These are phyloP conservation scores for Zaprionus lachaisei DNA, from an alignment of 1,140 invertebrate species.

Conservation along the genomic window DNA sequence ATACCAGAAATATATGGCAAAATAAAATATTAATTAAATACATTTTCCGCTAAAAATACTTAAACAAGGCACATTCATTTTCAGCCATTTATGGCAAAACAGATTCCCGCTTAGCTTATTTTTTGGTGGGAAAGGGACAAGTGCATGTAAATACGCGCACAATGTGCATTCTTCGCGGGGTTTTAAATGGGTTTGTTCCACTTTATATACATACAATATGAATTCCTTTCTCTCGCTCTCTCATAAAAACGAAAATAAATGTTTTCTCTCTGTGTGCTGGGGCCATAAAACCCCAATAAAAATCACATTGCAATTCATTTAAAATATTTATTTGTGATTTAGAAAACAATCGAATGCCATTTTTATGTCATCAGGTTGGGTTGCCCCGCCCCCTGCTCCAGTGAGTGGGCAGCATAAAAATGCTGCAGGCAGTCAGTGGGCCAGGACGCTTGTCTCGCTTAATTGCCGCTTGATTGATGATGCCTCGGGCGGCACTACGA, in stretches of 20 bases:
- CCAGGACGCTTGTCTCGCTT: slow-evolving; percentile 36
- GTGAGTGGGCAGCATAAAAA: not conserved
- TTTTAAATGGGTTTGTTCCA: slow-evolving; percentile 20
- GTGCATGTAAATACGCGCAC: not conserved
- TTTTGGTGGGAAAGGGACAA: not conserved
- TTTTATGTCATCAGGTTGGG: slow-evolving; percentile 41
- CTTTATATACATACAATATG: slow-evolving; percentile 14
- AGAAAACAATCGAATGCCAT: slow-evolving; percentile 57
- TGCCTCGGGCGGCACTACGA: slow-evolving; percentile 21
- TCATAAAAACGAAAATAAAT: slow-evolving; percentile 34
- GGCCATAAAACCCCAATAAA: slow-evolving; percentile 35
- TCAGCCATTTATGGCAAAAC: not conserved
- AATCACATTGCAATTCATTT: slow-evolving; percentile 66
- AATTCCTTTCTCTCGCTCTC: not conserved
- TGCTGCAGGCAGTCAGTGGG: not conserved
- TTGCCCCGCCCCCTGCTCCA: not conserved
- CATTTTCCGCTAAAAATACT: not conserved
- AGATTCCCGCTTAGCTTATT: not conserved
- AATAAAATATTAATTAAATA: slow-evolving; percentile 1
- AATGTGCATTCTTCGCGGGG: not conserved
- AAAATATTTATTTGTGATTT: slow-evolving; percentile 75
- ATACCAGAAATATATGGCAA: not conserved
- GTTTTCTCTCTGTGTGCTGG: slow-evolving; percentile 22
- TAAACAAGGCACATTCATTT: not conserved
- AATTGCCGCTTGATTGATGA: slow-evolving; percentile 68